Evolutionary conservation across 2,113 vertebrate species (phyloP).

Genomic region (Gallinago jamesoni): DNA sequence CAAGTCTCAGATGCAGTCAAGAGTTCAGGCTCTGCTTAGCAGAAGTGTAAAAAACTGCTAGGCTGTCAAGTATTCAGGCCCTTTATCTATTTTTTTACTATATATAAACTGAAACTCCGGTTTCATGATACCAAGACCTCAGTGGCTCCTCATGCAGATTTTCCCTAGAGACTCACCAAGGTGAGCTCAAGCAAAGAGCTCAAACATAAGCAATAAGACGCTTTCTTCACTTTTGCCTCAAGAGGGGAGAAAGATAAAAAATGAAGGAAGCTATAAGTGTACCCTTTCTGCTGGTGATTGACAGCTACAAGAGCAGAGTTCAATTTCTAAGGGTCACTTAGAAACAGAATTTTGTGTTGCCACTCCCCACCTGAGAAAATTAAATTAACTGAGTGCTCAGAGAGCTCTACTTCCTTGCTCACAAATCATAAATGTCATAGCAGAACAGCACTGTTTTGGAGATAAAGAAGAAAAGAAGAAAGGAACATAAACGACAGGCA

Average conservation of each 20-base stretch:
- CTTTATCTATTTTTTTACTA: not conserved
- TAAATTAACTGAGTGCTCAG: not conserved
- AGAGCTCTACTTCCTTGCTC: not conserved
- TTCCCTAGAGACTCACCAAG: not conserved
- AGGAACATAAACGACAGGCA: not conserved
- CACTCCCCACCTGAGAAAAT: not conserved
- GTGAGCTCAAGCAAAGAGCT: not conserved
- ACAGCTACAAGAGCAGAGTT: not conserved
- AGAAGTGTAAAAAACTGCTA: not conserved
- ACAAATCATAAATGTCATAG: not conserved
- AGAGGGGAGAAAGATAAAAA: not conserved
- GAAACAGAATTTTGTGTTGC: not conserved
- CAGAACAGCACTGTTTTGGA: not conserved
- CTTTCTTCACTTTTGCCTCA: not conserved
- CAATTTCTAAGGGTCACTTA: not conserved
- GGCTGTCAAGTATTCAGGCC: not conserved
- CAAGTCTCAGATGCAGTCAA: not conserved
- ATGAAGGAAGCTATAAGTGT: not conserved
- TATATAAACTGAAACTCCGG: not conserved
- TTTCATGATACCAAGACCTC: not conserved
- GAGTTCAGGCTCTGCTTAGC: not conserved
- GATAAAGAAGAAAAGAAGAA: not conserved
- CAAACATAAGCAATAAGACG: not conserved
- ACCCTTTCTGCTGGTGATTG: not conserved
- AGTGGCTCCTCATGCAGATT: not conserved